Conservation (phyloP, 2,797 vertebrate species). For the Sebastes jordani region DNA sequence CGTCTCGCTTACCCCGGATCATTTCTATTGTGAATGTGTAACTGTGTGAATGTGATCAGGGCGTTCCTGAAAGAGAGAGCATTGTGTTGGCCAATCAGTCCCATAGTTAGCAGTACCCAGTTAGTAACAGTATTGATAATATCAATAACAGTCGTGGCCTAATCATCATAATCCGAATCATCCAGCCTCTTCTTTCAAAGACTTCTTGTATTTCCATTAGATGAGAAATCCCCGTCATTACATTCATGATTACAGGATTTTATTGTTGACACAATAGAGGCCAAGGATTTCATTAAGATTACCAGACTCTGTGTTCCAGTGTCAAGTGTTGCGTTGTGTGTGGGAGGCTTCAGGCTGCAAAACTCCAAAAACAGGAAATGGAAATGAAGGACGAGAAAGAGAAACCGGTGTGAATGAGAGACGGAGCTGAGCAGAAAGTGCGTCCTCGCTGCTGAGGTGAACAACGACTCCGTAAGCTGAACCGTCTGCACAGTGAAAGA, state of each 20-base stretch:
- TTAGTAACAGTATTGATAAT: no score
- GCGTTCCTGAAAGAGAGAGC: no score
- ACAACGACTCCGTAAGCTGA: conserved; percentile 4
- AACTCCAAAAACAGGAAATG: conserved; percentile 7
- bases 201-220: neutral
- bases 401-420: neutral
- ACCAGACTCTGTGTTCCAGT: neutral
- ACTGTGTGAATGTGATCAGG: no score
- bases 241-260: neutral
- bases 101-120: no score
- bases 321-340: neutral
- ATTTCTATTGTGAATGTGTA: no score
- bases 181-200: neutral
- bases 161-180: neutral
- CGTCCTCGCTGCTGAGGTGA: conserved; percentile 1
- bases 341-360: neutral
- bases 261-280: neutral
- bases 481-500: neutral
- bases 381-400: neutral
- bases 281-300: conserved; percentile 3
- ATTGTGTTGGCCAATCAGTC: no score
- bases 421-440: fast-evolving
- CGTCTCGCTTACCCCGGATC: no score
- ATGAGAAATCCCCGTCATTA: neutral
- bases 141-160: neutral